A percentile compares a stretch with the other conserved stretches of the same genome.
Conservation (phyloP, 2,888 invertebrate genomes). For the Himalopsyche anomala region DNA sequence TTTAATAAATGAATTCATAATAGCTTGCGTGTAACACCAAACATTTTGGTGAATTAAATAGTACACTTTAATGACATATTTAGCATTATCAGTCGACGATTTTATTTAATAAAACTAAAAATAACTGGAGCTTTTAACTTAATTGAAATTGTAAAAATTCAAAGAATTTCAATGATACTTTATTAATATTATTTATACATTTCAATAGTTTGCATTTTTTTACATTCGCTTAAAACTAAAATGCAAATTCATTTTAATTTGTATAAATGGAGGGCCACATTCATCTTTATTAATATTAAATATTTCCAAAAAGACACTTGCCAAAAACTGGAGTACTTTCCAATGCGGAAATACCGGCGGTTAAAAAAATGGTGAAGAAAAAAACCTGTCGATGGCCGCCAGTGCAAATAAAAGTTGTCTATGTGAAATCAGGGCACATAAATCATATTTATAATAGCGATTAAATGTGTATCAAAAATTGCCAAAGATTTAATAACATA, state of each 20-base stretch:
- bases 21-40: no score
- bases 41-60: no score
- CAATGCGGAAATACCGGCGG: constrained; percentile 13
- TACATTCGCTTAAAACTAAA: background rate
- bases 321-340: background rate
- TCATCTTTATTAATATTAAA: background rate
- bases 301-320: background rate
- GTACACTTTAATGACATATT: no score
- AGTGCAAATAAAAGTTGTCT: constrained; percentile 31
- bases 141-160: no score
- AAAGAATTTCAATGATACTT: no score
- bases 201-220: no score
- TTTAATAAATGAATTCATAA: no score
- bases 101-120: no score
- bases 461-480: constrained; percentile 23
- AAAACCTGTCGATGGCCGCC: constrained; percentile 25
- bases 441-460: background rate
- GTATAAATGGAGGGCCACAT: background rate
- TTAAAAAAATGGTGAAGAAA: background rate
- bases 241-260: background rate
- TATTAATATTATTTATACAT: no score
- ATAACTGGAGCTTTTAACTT: no score
- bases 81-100: no score
- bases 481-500: constrained; percentile 11
- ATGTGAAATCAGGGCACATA: background rate